These are phyloP conservation scores for Cyanoliseus patagonus DNA, from an alignment of 2,113 vertebrate genomes.

Conservation along the genomic window DNA sequence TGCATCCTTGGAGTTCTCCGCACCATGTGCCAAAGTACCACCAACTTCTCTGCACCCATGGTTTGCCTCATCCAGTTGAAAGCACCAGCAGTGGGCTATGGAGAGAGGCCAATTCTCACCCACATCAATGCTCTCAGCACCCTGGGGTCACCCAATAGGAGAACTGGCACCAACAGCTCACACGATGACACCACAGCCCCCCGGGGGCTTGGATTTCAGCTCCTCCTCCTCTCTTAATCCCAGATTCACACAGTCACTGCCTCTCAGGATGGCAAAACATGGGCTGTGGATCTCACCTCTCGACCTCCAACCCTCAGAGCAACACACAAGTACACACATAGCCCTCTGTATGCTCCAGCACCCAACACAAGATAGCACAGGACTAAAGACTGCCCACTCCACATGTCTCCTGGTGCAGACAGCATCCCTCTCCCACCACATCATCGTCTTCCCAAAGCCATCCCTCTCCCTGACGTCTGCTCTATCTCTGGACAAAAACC, in stretches of 20 bases:
- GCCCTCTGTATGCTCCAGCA: background rate
- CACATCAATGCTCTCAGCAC: rapidly evolving
- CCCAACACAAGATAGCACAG: rapidly evolving
- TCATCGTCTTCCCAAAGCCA: background rate
- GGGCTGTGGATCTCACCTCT: rapidly evolving
- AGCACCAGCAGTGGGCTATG: rapidly evolving
- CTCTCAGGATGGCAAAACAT: rapidly evolving
- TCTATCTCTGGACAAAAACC: background rate
- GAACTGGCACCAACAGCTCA: background rate
- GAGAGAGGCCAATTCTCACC: background rate
- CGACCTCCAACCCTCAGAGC: rapidly evolving
- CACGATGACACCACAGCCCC: rapidly evolving
- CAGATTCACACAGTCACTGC: background rate
- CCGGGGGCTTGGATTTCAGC: background rate
- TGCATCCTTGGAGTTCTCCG: background rate
- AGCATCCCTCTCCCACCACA: background rate
- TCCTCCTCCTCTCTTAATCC: background rate
- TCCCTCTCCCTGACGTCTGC: background rate
- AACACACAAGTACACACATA: rapidly evolving
- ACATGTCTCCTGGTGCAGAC: rapidly evolving
- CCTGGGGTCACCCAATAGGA: rapidly evolving
- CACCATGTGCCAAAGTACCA: background rate
- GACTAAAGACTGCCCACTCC: background rate
- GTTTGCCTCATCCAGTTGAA: rapidly evolving
- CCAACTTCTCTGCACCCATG: background rate